Evolutionary conservation across 2,888 invertebrate genomes (phyloP).

Genomic region (Heliconius erato): DNA sequence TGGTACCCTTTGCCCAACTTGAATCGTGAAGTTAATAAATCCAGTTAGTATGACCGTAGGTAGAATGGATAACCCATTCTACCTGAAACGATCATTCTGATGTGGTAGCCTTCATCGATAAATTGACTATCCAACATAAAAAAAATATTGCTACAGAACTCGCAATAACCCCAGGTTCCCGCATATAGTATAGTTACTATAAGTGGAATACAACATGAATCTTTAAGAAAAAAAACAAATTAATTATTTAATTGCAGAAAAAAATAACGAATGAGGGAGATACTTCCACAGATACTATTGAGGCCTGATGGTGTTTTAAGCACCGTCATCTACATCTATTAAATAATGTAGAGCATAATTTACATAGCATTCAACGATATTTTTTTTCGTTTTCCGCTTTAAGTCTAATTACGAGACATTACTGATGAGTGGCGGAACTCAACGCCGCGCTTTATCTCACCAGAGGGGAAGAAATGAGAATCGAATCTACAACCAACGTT

Average conservation of each 20-base stretch:
- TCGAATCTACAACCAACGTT: neutral
- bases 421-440: neutral
- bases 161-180: no score
- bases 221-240: neutral
- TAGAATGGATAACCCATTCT: no score
- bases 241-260: neutral
- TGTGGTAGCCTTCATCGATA: no score
- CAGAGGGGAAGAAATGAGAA: neutral
- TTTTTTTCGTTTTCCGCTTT: neutral
- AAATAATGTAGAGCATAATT: neutral
- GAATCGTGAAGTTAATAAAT: no score
- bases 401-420: neutral
- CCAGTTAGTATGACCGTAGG: no score
- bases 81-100: no score
- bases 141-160: no score
- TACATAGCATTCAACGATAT: neutral
- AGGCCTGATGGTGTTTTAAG: constrained; percentile 63
- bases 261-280: constrained; percentile 22
- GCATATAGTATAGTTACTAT: no score
- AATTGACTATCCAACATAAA: no score
- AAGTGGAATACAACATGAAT: neutral
- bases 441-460: neutral
- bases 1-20: no score
- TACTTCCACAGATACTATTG: constrained; percentile 29
- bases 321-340: constrained; percentile 36